phyloP scores from a whole-genome alignment of 2,797 vertebrate species.

The Enteromius fasciolatus region DNA sequence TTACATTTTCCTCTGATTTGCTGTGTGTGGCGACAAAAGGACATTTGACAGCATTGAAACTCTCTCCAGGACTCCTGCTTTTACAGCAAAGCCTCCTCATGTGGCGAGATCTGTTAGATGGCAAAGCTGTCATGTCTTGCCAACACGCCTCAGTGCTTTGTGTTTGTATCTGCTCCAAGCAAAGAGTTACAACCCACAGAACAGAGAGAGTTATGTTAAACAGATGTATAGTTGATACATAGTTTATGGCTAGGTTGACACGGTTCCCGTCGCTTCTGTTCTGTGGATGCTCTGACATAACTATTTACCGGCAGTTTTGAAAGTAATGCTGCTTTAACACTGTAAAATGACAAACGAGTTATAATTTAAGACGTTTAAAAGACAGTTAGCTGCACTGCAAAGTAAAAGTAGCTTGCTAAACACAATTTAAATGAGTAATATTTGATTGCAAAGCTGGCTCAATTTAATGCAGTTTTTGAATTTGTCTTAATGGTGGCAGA shows the following conservation, averaged over 20 bases:
- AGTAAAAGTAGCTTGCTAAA: neutral
- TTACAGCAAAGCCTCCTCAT: slow-evolving; percentile 13
- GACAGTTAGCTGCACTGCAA: neutral
- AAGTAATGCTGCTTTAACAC: neutral
- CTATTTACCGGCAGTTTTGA: neutral
- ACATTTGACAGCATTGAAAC: slow-evolving; percentile 43
- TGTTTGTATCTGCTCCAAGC: slow-evolving; percentile 1
- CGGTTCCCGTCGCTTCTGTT: neutral
- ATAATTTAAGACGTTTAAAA: neutral
- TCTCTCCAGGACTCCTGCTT: slow-evolving; percentile 28
- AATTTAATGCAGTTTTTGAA: neutral
- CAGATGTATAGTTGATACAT: slow-evolving; percentile 33
- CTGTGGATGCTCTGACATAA: neutral
- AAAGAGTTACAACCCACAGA: slow-evolving; percentile 35
- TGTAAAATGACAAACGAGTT: neutral
- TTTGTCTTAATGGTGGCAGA: neutral
- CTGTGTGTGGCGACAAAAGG: slow-evolving; percentile 28
- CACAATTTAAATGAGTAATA: neutral
- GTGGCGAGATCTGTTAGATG: slow-evolving; percentile 31
- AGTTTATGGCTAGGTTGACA: slow-evolving; percentile 6
- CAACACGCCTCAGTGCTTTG: slow-evolving; percentile 21
- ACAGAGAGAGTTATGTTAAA: slow-evolving; percentile 40
- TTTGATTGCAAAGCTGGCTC: neutral
- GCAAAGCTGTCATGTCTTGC: slow-evolving; percentile 35
- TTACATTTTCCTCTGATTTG: slow-evolving; percentile 21